Evolutionary conservation across 2,113 vertebrate genomes (phyloP), one percentile per base, ranked within the genome.

Genomic region (Anoura caudifer): DNA sequence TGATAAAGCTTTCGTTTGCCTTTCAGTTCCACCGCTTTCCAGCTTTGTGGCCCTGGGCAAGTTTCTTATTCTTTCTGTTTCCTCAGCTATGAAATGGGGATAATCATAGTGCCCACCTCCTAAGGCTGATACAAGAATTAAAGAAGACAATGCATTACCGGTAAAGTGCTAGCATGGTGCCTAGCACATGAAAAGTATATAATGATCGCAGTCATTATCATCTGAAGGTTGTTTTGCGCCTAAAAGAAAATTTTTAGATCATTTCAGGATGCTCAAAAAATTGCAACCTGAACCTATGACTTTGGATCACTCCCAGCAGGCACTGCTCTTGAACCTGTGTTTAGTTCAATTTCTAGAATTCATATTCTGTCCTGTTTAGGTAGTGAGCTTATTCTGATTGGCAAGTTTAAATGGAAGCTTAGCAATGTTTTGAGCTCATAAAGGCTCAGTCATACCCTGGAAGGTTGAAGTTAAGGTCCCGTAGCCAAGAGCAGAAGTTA

Each of bases 261-360:
- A 83, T 90, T 91, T 95, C 4, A 91, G 47, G 92, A 72, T 82
- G 91, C 9, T 86, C 10, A 59, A 83, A 73, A 95, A 95, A 31
- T 76, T 87, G 2, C 4, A 73, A 50, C 2, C 6, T 91, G 14
- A 59, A 56, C 17, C 41, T 75, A 0, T 79, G 50, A 94, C 28
- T 92, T 90, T 45, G 31, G 33, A 79, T 83, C 33, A 52, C 36
- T 56, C 3, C 7, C 45, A 75, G 36, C 3, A 87, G 52, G 11
- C 43, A 24, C 4, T 54, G 7, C 50, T 65, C 28, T 94, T 91
- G 45, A 96, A 26, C 7, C 54, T 76, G 59, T 28, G 24, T 70
- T 96, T 54, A 80, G 31, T 14, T 65, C 61, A 93, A 45, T 80
- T 93, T 97, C 15, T 87, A 54, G 56, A 76, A 56, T 24, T 8